These are phyloP conservation scores for Ceyx cyanopectus DNA, from an alignment of 2,113 vertebrate species.

Conservation along the genomic window DNA sequence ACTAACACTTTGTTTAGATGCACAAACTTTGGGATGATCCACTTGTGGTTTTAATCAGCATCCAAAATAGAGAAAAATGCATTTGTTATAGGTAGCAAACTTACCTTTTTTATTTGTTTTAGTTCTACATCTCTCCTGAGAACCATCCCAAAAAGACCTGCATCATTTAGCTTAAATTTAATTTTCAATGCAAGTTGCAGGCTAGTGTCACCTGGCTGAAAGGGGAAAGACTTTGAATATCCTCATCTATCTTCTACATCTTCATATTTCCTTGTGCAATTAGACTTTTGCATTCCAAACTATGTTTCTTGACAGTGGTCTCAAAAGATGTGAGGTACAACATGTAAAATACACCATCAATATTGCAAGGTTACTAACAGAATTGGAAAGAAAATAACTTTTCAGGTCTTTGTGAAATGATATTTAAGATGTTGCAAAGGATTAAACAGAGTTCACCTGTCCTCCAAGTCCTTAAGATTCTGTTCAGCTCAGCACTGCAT, in stretches of 20 bases:
- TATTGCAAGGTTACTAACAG: not conserved
- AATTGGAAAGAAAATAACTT: not conserved
- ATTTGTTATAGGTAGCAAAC: not conserved
- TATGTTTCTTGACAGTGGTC: not conserved
- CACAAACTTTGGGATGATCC: not conserved
- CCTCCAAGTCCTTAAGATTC: not conserved
- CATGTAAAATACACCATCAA: not conserved
- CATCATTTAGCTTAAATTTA: not conserved
- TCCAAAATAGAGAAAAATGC: not conserved
- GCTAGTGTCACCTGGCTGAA: constrained; percentile 41
- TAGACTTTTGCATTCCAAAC: not conserved
- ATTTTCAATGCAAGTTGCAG: not conserved
- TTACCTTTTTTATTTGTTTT: not conserved
- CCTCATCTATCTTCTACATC: not conserved
- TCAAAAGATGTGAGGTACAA: not conserved
- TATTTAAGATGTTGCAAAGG: not conserved
- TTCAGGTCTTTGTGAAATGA: not conserved
- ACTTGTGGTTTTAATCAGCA: not conserved
- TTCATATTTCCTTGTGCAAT: not conserved
- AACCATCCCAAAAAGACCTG: not conserved
- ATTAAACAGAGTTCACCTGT: not conserved
- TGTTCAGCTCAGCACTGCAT: not conserved
- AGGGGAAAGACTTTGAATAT: not conserved
- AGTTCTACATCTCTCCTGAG: not conserved
- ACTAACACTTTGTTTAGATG: not conserved